Evolutionary conservation across 2,113 vertebrate species (phyloP).

Genomic region (Pipra filicauda): DNA sequence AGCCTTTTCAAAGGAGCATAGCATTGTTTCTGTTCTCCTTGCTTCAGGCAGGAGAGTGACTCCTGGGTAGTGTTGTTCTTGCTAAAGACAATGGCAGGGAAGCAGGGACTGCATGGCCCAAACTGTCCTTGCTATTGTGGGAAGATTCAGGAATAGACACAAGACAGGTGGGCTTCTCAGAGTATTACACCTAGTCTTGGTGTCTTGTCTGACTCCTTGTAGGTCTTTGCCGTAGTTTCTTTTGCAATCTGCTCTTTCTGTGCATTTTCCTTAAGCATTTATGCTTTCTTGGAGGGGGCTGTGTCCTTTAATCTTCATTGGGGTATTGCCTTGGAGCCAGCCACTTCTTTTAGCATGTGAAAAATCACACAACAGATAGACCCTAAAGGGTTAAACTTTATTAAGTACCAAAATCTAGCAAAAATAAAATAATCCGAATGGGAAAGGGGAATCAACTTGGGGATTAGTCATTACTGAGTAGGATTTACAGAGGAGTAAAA

Average conservation of each 20-base stretch:
- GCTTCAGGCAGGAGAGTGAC: background rate
- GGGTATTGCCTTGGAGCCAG: background rate
- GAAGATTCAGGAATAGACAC: background rate
- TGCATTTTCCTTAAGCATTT: background rate
- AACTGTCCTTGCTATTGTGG: background rate
- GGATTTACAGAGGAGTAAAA: constrained; percentile 72
- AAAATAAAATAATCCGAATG: constrained; percentile 59
- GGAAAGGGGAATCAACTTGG: constrained; percentile 55
- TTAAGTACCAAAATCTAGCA: constrained; percentile 21
- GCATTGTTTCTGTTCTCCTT: background rate
- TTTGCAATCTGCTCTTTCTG: background rate
- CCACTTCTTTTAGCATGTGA: background rate
- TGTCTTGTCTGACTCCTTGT: background rate
- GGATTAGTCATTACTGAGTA: constrained; percentile 73
- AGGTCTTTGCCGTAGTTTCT: background rate
- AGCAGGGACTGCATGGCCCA: background rate
- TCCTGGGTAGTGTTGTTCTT: background rate
- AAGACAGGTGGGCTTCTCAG: background rate
- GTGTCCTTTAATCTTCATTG: background rate
- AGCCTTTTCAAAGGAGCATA: background rate
- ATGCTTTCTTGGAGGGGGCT: background rate
- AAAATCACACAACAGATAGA: background rate
- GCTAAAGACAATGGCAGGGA: background rate
- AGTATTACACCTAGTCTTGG: background rate
- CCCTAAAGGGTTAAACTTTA: constrained; percentile 44